phyloP scores from a whole-genome alignment of 2,797 vertebrate genomes.

The Pantherophis alleghaniensis region DNA sequence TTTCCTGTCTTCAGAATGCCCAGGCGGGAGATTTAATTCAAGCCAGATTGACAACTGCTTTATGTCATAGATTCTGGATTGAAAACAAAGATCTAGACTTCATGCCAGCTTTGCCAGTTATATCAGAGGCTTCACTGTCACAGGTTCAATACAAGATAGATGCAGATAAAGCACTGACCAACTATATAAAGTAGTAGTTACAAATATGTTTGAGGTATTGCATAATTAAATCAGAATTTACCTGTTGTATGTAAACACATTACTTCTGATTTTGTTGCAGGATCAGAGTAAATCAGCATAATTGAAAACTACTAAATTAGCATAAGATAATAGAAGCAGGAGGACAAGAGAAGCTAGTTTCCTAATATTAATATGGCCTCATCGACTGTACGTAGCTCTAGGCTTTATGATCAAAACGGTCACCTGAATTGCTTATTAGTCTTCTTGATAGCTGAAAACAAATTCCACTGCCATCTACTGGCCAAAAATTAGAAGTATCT shows the following conservation, averaged over 20 bases:
- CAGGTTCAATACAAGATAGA: background rate
- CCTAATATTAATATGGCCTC: background rate
- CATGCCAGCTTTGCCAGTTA: background rate
- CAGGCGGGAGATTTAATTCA: background rate
- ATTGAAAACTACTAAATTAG: background rate
- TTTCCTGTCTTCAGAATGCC: background rate
- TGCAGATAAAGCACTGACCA: background rate
- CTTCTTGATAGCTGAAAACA: constrained; percentile 1
- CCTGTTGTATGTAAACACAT: background rate
- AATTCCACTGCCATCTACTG: constrained; percentile 36
- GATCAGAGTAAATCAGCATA: background rate
- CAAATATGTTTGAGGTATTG: background rate
- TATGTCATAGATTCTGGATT: background rate
- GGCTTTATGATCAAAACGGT: background rate
- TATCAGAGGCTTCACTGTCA: background rate
- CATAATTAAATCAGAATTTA: background rate
- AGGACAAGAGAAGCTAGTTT: background rate
- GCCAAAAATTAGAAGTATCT: background rate
- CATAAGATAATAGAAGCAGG: background rate
- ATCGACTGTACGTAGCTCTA: background rate
- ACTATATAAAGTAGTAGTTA: background rate
- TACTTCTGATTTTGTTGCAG: background rate
- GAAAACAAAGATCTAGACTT: background rate
- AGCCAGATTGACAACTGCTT: background rate
- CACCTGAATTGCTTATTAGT: background rate